phyloP scores from a whole-genome alignment of 2,113 vertebrate species.

The Asarcornis scutulata region DNA sequence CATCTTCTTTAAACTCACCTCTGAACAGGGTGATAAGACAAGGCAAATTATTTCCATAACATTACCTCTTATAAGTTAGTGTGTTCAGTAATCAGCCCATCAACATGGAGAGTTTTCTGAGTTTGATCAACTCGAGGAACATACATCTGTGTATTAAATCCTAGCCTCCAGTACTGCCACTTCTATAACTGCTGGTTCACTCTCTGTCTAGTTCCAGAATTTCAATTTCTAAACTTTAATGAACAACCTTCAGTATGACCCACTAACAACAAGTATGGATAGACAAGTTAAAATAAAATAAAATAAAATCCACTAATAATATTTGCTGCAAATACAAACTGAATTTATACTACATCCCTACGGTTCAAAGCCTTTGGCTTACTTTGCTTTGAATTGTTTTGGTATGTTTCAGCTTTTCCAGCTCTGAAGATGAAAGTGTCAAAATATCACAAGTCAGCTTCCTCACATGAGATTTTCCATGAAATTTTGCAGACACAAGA shows the following conservation, averaged over 20 bases:
- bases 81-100: background rate
- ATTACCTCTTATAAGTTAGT: background rate
- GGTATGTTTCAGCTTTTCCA: background rate
- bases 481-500: slow-evolving; percentile 12
- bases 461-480: slow-evolving; percentile 4
- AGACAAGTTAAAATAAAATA: slow-evolving; percentile 19
- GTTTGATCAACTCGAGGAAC: fast-evolving
- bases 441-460: slow-evolving; percentile 22
- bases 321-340: slow-evolving; percentile 17
- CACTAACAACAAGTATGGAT: background rate
- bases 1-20: background rate
- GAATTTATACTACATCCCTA: background rate
- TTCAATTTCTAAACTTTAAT: background rate
- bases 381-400: slow-evolving; percentile 23
- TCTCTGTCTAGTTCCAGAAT: background rate
- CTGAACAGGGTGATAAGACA: background rate
- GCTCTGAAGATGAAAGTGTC: slow-evolving; percentile 21
- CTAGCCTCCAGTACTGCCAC: background rate
- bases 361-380: slow-evolving; percentile 16
- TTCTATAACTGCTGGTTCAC: background rate
- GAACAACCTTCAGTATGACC: background rate
- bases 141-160: background rate
- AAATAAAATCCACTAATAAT: background rate
- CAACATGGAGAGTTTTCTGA: background rate
- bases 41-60: background rate